Base-by-base conservation (phyloP, 2,113 vertebrate species). In the Hirundichthys speculiger region DNA sequence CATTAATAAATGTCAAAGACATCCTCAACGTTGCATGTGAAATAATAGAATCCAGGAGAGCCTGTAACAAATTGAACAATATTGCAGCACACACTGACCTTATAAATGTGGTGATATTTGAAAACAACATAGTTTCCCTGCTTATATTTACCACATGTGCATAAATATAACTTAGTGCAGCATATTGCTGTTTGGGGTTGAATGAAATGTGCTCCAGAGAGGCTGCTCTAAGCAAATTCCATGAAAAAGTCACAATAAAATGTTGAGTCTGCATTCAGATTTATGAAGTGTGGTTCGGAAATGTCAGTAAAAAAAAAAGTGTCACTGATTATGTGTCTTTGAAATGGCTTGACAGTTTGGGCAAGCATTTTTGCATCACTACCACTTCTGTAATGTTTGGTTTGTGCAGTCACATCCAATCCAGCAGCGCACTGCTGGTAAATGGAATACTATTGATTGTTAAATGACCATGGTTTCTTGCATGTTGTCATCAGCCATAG, bases 401-500 rank as follows among this genome's bases (percentile, higher is more conserved):
- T 15, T 15, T 13, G 46, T 46, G 42, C 58, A 25, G 19, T 38
- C 13, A 2, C 30, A 34, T 34, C 30, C 30, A 34, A 34, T 10
- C 30, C 30, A 10, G 54, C 64, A 50, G 43, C 18, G 49, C 62
- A 19, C 34, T 43, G 34, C 42, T 73, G 64, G 19, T 27, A 66
- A 69, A 66, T 80, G 46, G 67, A 73, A 75, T 72, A 3, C 27
- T 80, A 72, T 79, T 70, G 85, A 80, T 80, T 65, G 24, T 69
- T 53, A 55, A 69, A 47, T 75, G 69, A 61, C 18, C 50, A 45
- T 14, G 58, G 50, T 49, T 57, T 70, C 24, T 18, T 67, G 20
- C 53, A 60, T 52, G 38, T 21, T 58, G 50, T 54, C 34, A 34
- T 46, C 30, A 60, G 45, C 42, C 45, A 48, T 30, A 25, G 21